Evolutionary conservation across 2,888 invertebrate species (phyloP), one percentile per base, ranked within the genome.

Genomic region (Ennomos erosarius): DNA sequence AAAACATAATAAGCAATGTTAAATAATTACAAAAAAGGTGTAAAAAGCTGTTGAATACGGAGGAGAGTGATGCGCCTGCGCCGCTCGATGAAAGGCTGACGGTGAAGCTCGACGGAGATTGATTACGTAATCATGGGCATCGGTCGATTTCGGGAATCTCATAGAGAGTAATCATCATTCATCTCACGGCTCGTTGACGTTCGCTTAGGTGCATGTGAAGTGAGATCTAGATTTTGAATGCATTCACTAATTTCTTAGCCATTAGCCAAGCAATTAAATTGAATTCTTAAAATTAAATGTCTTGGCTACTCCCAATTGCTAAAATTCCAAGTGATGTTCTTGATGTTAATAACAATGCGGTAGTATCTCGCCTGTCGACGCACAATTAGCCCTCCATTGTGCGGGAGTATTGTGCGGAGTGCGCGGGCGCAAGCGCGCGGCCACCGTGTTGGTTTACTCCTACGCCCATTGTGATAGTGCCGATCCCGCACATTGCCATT

Each of bases 71-170:
- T 86, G 85, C 82, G 85, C 82, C 71, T 67, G 84, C 87, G 83
- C 79, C 73, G 79, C 75, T 65, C 84, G 90, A 85, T 88, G 90
- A 90, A 89, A 90, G 88, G 83, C 85, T 79, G 87, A 85, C 82
- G 81, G 84, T 78, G 78, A 74, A 73, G 76, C 73, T 73, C 78
- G 89, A 89, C 90, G 87, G 84, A 84, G 91, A 91, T 92, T 91
- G 88, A 91, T 90, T 88, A 85, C 85, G 89, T 89, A 90, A 90
- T 90, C 90, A 89, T 81, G 85, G 82, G 82, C 83, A 85, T 82
- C 83, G 79, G 79, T 68, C 82, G 81, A 86, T 87, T 90, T 90
- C 71, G 87, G 88, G 84, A 88, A 84, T 84, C 82, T 87, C 85
- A 85, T 88, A 88, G 84, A 88, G 78, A 80, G 85, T 84, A 86